phyloP scores from a whole-genome alignment of 1,140 invertebrate genomes.

The Lepidurus apus region DNA sequence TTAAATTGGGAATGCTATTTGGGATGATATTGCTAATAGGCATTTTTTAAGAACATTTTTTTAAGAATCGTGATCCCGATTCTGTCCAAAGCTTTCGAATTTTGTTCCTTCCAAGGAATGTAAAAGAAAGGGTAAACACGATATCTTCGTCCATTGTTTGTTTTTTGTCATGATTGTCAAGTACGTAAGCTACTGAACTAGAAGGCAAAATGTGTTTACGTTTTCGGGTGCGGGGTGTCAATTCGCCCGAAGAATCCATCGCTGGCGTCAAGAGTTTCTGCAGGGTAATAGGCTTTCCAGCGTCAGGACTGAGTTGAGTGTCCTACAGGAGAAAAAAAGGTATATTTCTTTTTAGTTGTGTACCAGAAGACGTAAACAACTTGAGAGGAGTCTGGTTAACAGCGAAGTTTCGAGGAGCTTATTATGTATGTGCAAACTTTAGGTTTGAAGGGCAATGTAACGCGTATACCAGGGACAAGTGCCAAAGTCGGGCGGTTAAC shows the following conservation, averaged over 20 bases:
- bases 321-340: slow-evolving; percentile 34
- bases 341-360: too few species aligned
- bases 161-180: too few species aligned
- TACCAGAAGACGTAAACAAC: slow-evolving; percentile 23
- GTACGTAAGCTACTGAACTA: background rate
- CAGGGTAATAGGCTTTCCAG: slow-evolving; percentile 58
- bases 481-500: slow-evolving; percentile 69
- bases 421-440: background rate
- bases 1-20: too few species aligned
- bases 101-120: too few species aligned
- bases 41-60: too few species aligned
- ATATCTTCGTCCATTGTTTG: too few species aligned
- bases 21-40: too few species aligned
- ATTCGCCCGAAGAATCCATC: slow-evolving; percentile 59
- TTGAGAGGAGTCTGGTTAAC: background rate
- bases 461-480: slow-evolving; percentile 61
- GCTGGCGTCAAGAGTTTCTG: slow-evolving; percentile 81
- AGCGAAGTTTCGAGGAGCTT: too few species aligned
- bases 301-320: slow-evolving; percentile 32
- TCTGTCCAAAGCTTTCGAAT: too few species aligned
- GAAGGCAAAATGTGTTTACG: slow-evolving; percentile 12
- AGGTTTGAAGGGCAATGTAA: background rate
- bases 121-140: background rate
- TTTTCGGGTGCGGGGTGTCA: slow-evolving; percentile 51
- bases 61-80: too few species aligned